phyloP scores from a whole-genome alignment of 2,888 invertebrate species.

The Elysia crispata region DNA sequence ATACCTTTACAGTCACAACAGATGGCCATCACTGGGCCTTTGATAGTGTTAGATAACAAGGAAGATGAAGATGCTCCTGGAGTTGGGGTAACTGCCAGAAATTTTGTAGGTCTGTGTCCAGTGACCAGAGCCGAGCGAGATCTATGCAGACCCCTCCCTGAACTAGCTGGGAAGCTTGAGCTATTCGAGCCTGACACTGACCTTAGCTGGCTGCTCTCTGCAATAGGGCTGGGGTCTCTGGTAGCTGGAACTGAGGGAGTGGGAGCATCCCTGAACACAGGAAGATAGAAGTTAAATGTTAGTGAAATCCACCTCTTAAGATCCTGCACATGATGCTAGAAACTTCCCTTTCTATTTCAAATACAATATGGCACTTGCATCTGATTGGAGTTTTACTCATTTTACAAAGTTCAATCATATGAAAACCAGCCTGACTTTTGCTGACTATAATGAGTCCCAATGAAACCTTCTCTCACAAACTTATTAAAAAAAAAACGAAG shows the following conservation, averaged over 20 bases:
- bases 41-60: slow-evolving; percentile 9
- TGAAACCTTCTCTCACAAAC: no score
- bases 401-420: no score
- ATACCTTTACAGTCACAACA: slow-evolving; percentile 96
- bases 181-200: not conserved
- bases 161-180: not conserved
- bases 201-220: not conserved
- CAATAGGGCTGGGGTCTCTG: slow-evolving; percentile 60
- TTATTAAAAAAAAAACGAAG: no score
- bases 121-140: slow-evolving; percentile 50
- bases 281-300: no score
- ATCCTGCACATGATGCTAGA: no score
- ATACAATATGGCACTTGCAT: no score
- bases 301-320: no score
- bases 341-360: no score
- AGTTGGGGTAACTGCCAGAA: slow-evolving; percentile 50
- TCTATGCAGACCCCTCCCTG: slow-evolving; percentile 61
- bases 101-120: slow-evolving; percentile 49
- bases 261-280: slow-evolving; percentile 62
- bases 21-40: slow-evolving; percentile 89
- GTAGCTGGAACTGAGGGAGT: slow-evolving; percentile 80
- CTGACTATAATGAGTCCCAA: no score
- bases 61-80: no score
- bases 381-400: no score
- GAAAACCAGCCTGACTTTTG: no score